phyloP scores from a whole-genome alignment of 2,888 invertebrate species.

The Lamproptera curius region DNA sequence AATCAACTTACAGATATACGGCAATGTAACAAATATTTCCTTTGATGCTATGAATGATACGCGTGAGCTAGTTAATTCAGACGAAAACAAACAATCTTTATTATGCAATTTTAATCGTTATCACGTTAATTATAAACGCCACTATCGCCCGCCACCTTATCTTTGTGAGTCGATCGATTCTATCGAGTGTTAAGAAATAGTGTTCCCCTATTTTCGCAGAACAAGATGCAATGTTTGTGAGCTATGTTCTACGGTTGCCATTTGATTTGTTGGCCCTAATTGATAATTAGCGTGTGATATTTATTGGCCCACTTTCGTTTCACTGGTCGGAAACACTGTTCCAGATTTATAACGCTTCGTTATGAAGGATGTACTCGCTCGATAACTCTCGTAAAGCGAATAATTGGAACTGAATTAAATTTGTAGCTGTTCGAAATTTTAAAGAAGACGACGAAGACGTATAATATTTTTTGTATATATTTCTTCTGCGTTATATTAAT shows the following conservation, averaged over 20 bases:
- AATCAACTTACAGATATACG: background rate
- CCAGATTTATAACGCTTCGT: constrained; percentile 17
- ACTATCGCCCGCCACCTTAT: constrained; percentile 4
- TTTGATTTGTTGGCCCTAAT: constrained; percentile 20
- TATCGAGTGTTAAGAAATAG: constrained; percentile 3
- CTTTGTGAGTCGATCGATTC: constrained; percentile 12
- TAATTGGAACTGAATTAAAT: too few relatives aligned
- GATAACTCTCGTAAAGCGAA: too few relatives aligned
- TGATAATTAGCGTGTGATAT: constrained; percentile 19
- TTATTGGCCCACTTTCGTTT: constrained; percentile 22
- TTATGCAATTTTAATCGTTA: background rate
- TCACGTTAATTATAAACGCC: background rate
- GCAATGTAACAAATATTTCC: background rate
- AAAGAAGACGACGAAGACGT: too few relatives aligned
- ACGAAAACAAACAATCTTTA: background rate
- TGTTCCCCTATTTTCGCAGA: background rate
- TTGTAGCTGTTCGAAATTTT: too few relatives aligned
- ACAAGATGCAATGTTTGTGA: background rate
- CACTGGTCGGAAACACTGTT: constrained; percentile 7
- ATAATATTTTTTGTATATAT: too few relatives aligned
- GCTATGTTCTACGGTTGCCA: constrained; percentile 4
- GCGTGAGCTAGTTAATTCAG: background rate
- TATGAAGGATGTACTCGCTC: constrained; percentile 18
- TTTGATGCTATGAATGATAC: background rate
- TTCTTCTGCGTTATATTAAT: too few relatives aligned